Percentiles rank a stretch among this genome's conserved stretches.
phyloP scores from a whole-genome alignment of 2,888 invertebrate genomes.

The Bellardia pandia region DNA sequence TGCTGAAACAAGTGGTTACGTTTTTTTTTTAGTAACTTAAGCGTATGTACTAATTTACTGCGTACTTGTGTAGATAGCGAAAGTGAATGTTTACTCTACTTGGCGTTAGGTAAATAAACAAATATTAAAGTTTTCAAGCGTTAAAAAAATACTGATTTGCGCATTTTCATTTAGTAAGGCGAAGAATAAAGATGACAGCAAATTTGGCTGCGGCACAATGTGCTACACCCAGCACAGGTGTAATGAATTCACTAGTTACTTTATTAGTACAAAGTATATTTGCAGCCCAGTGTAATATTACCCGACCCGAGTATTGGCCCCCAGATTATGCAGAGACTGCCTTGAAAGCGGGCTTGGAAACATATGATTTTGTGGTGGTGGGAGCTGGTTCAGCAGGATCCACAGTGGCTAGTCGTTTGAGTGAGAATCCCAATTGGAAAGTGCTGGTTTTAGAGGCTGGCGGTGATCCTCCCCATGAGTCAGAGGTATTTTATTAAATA shows the following conservation, averaged over 20 bases:
- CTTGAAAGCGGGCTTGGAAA: slow-evolving; percentile 71
- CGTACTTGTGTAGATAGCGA: too few species aligned
- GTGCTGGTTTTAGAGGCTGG: slow-evolving; percentile 92
- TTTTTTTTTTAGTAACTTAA: too few species aligned
- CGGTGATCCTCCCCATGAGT: slow-evolving; percentile 85
- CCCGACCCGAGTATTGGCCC: slow-evolving; percentile 85
- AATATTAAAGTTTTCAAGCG: neutral
- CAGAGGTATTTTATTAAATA: slow-evolving; percentile 79
- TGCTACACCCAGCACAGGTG: slow-evolving; percentile 75
- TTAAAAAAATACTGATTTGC: neutral
- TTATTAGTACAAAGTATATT: slow-evolving; percentile 86
- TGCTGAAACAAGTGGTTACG: too few species aligned
- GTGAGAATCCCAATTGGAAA: slow-evolving; percentile 90
- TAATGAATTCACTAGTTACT: slow-evolving; percentile 84
- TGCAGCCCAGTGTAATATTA: slow-evolving; percentile 86
- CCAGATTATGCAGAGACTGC: slow-evolving; percentile 80
- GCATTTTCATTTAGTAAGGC: neutral
- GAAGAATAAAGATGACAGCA: slow-evolving; percentile 10
- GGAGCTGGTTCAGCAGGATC: slow-evolving; percentile 87
- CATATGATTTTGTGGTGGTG: slow-evolving; percentile 86
- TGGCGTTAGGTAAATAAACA: too few species aligned
- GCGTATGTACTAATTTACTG: too few species aligned
- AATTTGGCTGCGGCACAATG: slow-evolving; percentile 68
- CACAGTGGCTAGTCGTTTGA: slow-evolving; percentile 87
- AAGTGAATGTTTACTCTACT: too few species aligned